Percentiles rank a stretch among this genome's conserved stretches.
Evolutionary conservation across 1,140 invertebrate genomes (phyloP).

Genomic region (Goniozus legneri): DNA sequence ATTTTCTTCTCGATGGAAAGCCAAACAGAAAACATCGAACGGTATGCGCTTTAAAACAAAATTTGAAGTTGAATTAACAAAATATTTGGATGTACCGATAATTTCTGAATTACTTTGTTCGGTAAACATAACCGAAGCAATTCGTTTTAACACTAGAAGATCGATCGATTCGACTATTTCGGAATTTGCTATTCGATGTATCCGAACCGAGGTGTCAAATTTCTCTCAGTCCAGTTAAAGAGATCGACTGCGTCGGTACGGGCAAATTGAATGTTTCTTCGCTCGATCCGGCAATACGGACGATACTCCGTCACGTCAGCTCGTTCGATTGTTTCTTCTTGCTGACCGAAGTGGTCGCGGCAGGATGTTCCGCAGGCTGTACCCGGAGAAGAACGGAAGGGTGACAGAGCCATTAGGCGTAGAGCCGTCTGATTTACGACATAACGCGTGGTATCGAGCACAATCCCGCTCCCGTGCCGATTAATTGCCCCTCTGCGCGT

Average conservation of each 20-base stretch:
- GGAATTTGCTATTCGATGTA: too few relatives aligned
- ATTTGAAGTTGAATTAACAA: neutral
- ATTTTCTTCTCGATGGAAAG: neutral
- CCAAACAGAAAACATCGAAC: neutral
- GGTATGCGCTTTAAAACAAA: neutral
- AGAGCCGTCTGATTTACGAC: slow-evolving; percentile 20
- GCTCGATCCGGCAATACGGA: too few relatives aligned
- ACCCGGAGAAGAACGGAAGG: neutral
- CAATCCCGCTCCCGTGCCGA: slow-evolving; percentile 15
- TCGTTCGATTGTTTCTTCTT: too few relatives aligned
- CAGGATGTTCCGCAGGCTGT: too few relatives aligned
- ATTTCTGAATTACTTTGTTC: too few relatives aligned
- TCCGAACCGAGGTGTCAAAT: too few relatives aligned
- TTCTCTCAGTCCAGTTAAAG: neutral
- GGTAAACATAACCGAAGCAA: too few relatives aligned
- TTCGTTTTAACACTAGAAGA: too few relatives aligned
- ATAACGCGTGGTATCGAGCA: slow-evolving; percentile 6
- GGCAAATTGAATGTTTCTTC: neutral
- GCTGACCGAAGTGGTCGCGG: too few relatives aligned
- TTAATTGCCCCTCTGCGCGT: slow-evolving; percentile 22
- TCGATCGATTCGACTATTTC: too few relatives aligned
- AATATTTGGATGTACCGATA: neutral
- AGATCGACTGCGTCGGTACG: neutral
- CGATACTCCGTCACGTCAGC: too few relatives aligned
- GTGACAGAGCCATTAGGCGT: slow-evolving; percentile 6